Evolutionary conservation across 1,140 invertebrate genomes (phyloP), one percentile per base, ranked within the genome.

Genomic region (Neuroterus valhalla): DNA sequence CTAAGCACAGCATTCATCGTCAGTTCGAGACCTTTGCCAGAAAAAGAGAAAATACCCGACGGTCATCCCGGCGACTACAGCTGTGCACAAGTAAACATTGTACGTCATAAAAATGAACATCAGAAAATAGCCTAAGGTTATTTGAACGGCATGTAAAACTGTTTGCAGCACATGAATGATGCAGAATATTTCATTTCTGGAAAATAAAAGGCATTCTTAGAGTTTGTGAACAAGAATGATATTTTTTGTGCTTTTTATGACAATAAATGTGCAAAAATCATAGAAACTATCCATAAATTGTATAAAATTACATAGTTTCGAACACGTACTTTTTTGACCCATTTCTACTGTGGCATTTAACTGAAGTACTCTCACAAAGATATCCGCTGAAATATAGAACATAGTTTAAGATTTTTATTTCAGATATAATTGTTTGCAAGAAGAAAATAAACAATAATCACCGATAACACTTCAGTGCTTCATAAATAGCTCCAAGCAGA

Each of bases 91-190:
- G 91, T 93, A 95, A 50, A 92, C 90, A 79, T 95, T 95, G 88
- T 94, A 95, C 0, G 94, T 95, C 94, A 95, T 95, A 81, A 95
- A 94, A 73, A 95, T 92, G 70, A 95, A 88, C 94, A 95, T 95
- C 2, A 95, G 90, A 73, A 93, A 91, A 81, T 95, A 95, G 31
- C 92, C 92, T 23, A 95, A 75, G 2, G 92, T 86, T 17, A 94
- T 81, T 86, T 95, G 94, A 0, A 94, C n/a, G 23, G 92, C 88
- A 69, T 95, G 93, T 0, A 96, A 85, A 3, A 92, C 11, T 0
- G 93, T 94, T 88, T 95, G 94, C 3, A 91, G 67, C 2, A 91
- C 45, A 78, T 94, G 93, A 1, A 89, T 68, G 15, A 46, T 48
- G 17, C 90, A 92, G 26, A 91, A 83, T 45, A 92, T 89, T 4